Evolutionary conservation across 2,888 invertebrate genomes (phyloP), one percentile per base, ranked within the genome.

Genomic region (Agonopterix subpropinquella): DNA sequence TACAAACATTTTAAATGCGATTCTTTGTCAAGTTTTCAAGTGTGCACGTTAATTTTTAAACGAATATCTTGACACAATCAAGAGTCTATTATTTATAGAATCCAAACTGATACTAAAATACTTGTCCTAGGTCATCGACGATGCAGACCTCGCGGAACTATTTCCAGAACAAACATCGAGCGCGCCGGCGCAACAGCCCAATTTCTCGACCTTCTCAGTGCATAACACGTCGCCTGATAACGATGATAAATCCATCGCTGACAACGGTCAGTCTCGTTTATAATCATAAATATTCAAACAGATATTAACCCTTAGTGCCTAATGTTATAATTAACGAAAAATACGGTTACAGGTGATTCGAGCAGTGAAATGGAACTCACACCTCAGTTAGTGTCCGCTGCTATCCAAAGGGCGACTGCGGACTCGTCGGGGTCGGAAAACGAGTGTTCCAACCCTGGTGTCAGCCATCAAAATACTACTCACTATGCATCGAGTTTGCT

Each of bases 141-240:
- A 94, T 79, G 94, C 94, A 72, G 94, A 94, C 80, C 83, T 94
- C 61, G 94, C 94, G 57, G 94, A 93, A 59, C 92, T 95, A 74
- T 84, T 95, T 70, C 94, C 94, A 50, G 94, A 94, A 70, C 92
- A 92, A 72, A 92, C 84, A 67, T 65, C 86, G 73, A 76, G 78
- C 80, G 81, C 85, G 82, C 77, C 85, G 80, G 88, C 91, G 65
- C 91, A 71, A 89, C 91, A 77, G 89, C 89, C 72, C 84, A 91
- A 72, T 90, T 92, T 75, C 89, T 82, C 77, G 85, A 89, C 65
- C 80, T 91, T 77, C 79, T 77, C 70, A 68, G 90, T 70, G 57
- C 80, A 80, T 57, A 73, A 65, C 65, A 61, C 79, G 48, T 64
- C 81, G 57, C 73, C 80, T 45, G 89, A 85, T 59, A 76, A 77